Percentiles rank a stretch among this genome's conserved stretches.
phyloP scores from a whole-genome alignment of 2,888 invertebrate species.

The Agrypnus murinus region DNA sequence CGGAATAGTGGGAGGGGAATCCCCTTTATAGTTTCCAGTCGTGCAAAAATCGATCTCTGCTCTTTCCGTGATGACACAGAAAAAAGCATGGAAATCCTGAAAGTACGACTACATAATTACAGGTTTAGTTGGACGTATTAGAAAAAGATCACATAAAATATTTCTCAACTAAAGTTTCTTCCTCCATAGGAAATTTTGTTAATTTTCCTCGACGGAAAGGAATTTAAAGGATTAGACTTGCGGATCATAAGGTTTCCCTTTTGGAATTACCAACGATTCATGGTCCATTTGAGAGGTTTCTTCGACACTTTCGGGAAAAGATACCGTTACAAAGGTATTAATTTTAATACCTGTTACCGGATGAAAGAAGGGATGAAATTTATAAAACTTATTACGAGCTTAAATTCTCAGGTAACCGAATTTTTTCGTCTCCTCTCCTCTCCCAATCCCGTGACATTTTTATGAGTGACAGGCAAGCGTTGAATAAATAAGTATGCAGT shows the following conservation, averaged over 20 bases:
- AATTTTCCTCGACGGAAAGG: constrained; percentile 1
- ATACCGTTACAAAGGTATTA: neutral
- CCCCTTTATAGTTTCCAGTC: constrained; percentile 14
- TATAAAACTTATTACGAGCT: neutral
- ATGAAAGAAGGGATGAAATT: neutral
- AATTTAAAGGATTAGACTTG: neutral
- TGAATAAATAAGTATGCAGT: constrained; percentile 19
- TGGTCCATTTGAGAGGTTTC: neutral
- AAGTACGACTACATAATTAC: constrained; percentile 31
- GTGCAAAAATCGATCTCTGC: constrained; percentile 5
- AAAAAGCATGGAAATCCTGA: neutral
- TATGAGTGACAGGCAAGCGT: constrained; percentile 14
- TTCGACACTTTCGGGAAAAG: neutral
- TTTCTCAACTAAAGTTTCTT: neutral
- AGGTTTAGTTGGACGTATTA: neutral
- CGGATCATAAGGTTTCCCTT: constrained; percentile 19
- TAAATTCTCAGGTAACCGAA: neutral
- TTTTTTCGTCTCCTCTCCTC: too few species aligned
- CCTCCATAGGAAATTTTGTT: neutral
- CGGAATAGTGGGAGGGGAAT: neutral
- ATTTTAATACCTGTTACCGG: neutral
- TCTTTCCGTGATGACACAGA: neutral
- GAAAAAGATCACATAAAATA: constrained; percentile 3
- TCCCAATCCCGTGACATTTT: neutral
- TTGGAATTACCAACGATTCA: constrained; percentile 13